These are phyloP conservation scores for Apodemus speciosus DNA, from an alignment of 2,113 vertebrate species.

Conservation along the genomic window DNA sequence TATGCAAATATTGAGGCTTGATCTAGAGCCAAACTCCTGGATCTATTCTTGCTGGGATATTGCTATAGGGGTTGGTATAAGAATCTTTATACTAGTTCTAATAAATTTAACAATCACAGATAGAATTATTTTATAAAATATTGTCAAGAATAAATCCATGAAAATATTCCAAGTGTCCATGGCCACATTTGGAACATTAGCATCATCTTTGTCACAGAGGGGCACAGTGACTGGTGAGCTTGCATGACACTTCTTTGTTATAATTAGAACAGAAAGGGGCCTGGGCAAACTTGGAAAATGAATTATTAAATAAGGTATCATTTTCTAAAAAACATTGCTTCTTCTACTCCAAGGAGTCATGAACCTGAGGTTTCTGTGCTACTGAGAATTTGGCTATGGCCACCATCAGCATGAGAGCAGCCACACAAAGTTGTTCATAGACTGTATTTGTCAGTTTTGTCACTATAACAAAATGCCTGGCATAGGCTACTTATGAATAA, in stretches of 20 bases:
- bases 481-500: not conserved
- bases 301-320: constrained; percentile 1
- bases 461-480: not conserved
- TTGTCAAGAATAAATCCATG: constrained; percentile 2
- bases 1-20: not conserved
- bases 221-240: not conserved
- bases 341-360: not conserved
- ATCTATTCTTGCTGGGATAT: not conserved
- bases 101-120: constrained; percentile 11
- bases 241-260: not conserved
- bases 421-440: not conserved
- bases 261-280: not conserved
- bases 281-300: not conserved
- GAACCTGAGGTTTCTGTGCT: not conserved
- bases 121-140: constrained; percentile 7
- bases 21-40: not conserved
- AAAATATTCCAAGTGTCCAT: constrained; percentile 26
- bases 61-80: not conserved
- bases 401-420: not conserved
- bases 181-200: not conserved
- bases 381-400: not conserved
- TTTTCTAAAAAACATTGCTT: not conserved
- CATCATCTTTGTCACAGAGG: not conserved
- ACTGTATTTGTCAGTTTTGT: not conserved
- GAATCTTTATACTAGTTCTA: not conserved